Evolutionary conservation across 2,113 vertebrate species (phyloP), one percentile per base, ranked within the genome.

Genomic region (Apodemus speciosus): DNA sequence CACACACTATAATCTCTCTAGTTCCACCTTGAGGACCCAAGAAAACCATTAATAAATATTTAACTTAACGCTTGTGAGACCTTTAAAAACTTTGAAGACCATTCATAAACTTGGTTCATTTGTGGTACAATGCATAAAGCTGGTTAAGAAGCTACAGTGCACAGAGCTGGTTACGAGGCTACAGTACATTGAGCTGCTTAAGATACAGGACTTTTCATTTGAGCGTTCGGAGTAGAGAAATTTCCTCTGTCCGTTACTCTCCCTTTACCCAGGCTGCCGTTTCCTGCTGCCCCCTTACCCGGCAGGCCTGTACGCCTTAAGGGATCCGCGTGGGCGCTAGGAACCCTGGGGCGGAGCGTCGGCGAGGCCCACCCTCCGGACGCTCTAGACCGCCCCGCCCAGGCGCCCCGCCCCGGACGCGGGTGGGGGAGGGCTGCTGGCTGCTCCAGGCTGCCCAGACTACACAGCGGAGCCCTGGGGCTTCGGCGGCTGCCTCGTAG

Each of bases 401-500:
- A 85, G 88, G 79, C 51, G 92, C 94, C 91, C 96, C 96, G 94
- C 95, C 96, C 97, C 96, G 96, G 96, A 96, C 96, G 92, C 88
- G 73, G 77, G 73, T 53, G n/a, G 92, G 92, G 94, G 88, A 56
- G 6, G 89, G 46, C 66, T 72, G 92, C 83, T 92, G 68, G 88
- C 18, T 4, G 81, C n/a, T 38, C 85, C 10, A 2, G 5, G 69
- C 73, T 0, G 16, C 92, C 15, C 3, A 14, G 90, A 93, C 85
- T 95, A 18, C 60, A 77, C 38, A 27, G 96, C 93, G 6, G 93
- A 96, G 95, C 93, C 94, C 7, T 43, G 2, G 77, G 93, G 97
- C 90, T 95, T 77, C 66, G 53, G 96, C 88, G 77, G 89, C 92
- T 90, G 23, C 60, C 69, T 86, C 32, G 15, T 56, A 16, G 71